A percentile compares a stretch with the other conserved stretches of the same genome.
These are phyloP conservation scores for Leptocoma aspasia DNA, from an alignment of 2,113 vertebrate genomes.

Conservation along the genomic window DNA sequence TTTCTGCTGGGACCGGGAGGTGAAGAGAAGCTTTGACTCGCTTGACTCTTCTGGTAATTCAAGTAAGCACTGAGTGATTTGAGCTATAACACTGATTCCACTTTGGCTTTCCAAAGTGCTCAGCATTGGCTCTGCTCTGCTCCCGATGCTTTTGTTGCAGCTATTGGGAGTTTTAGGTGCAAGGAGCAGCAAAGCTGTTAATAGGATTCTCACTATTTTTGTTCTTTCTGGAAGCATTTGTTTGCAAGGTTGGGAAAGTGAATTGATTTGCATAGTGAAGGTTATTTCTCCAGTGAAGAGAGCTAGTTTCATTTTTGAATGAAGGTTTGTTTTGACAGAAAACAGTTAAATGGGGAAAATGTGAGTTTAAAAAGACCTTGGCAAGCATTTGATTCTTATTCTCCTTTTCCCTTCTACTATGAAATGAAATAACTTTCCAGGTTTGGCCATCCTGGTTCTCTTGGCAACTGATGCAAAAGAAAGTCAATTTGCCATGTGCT, in stretches of 20 bases:
- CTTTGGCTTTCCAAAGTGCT: neutral
- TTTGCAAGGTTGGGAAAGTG: neutral
- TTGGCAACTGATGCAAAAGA: neutral
- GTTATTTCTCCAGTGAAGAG: slow-evolving; percentile 2
- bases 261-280: slow-evolving; percentile 10
- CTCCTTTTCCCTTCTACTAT: neutral
- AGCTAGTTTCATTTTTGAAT: neutral
- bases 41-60: neutral
- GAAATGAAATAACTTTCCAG: neutral
- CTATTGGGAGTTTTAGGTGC: neutral
- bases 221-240: neutral
- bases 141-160: neutral
- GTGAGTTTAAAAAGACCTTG: slow-evolving; percentile 16
- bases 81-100: neutral
- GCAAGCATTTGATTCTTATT: neutral
- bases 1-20: neutral
- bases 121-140: neutral
- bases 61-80: neutral
- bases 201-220: neutral
- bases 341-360: neutral
- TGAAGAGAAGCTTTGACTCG: neutral
- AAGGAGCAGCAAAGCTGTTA: neutral
- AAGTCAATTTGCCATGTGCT: neutral
- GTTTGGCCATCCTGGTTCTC: neutral
- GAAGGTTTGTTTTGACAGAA: slow-evolving; percentile 36